These are phyloP conservation scores for Sthenelais limicola DNA, from an alignment of 2,888 invertebrate species.

Conservation along the genomic window DNA sequence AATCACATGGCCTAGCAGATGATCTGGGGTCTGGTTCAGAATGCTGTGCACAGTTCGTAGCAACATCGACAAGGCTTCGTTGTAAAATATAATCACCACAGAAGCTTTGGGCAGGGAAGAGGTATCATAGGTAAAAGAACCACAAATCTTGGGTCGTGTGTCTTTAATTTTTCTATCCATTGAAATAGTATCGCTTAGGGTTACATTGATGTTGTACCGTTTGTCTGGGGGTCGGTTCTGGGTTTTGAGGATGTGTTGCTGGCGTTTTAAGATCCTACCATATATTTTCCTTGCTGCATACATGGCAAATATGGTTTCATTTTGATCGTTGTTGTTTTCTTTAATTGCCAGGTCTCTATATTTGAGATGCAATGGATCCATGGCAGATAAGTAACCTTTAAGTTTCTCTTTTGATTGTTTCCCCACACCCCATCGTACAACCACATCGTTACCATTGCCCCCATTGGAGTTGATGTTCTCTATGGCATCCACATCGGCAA, in stretches of 20 bases:
- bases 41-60: constrained; percentile 48
- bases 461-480: too few species aligned
- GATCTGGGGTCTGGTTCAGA: constrained; percentile 45
- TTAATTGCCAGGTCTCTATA: too few species aligned
- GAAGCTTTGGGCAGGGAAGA: constrained; percentile 29
- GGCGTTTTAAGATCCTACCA: not conserved
- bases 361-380: too few species aligned
- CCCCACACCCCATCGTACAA: too few species aligned
- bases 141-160: constrained; percentile 50
- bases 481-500: too few species aligned
- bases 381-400: too few species aligned
- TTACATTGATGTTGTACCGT: constrained; percentile 52
- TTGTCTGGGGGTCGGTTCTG: constrained; percentile 43
- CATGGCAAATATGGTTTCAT: too few species aligned
- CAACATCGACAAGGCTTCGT: constrained; percentile 53
- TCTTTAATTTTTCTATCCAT: constrained; percentile 51
- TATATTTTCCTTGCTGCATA: constrained; percentile 8
- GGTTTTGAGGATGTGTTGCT: not conserved
- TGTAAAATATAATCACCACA: constrained; percentile 51
- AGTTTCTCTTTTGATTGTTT: too few species aligned
- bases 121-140: constrained; percentile 20
- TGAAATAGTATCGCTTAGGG: constrained; percentile 52
- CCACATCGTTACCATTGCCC: too few species aligned
- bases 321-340: too few species aligned
- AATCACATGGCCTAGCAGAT: constrained; percentile 42